Base-by-base conservation (phyloP, 2,888 invertebrate genomes). In the Boloria selene region DNA sequence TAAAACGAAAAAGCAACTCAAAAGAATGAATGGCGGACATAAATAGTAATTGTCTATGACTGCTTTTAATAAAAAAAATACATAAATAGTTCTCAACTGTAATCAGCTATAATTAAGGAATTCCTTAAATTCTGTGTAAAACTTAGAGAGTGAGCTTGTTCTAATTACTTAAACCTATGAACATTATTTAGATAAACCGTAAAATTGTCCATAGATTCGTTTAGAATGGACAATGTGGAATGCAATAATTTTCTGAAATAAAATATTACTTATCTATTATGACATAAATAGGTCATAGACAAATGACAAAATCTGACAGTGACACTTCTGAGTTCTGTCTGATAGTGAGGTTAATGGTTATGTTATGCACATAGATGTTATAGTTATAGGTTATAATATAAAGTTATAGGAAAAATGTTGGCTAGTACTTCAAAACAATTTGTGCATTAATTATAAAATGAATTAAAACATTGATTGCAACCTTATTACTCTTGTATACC, bases 1-100 rank as follows among this genome's bases (percentile, higher is more conserved):
- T 89, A 90, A 88, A 91, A 90, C 85, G 91, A 90, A 91, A 92
- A 92, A 89, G 88, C 87, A 90, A 90, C 88, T 90, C 88, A 90
- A 89, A 90, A 89, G 90, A 88, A 89, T 89, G 89, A 90, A 90
- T 89, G 90, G 90, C 88, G 89, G 90, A 90, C 90, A 91, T 90
- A 91, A 91, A 91, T 91, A 91, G 89, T 87, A 87, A 79, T 89
- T 87, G 87, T 90, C 91, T 91, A 89, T 90, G 89, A 80, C 72
- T 76, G 74, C 70, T 72, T 76, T 81, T 80, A 70, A 64, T 66
- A 64, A 67, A 69, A 67, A 71, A 61, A 51, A 61, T 44, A 45
- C 31, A 54, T 56, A 45, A 50, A 31, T 45, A 60, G 45, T 45
- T 45, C 22, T 45, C 13, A 10, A 56, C 22, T 56, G 18, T 56